Conservation (phyloP, 2,113 vertebrate genomes). For the Ailuropoda melanoleuca region DNA sequence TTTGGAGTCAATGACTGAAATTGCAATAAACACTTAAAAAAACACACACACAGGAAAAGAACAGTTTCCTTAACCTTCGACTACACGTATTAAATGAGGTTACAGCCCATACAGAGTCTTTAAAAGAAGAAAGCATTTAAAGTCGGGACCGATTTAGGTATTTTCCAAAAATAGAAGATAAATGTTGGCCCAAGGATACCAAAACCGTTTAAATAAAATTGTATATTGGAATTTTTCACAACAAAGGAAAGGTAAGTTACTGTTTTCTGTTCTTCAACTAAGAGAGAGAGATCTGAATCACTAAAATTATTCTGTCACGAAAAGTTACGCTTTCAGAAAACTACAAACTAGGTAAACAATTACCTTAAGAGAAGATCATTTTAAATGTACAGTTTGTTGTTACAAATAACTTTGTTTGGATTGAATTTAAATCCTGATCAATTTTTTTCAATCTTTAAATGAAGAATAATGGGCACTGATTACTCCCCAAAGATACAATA, state of each 20-base stretch:
- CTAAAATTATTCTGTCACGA: slow-evolving; percentile 59
- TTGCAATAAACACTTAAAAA: background rate
- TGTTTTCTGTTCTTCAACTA: slow-evolving; percentile 33
- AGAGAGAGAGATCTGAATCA: background rate
- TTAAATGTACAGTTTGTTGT: slow-evolving; percentile 19
- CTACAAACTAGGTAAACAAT: background rate
- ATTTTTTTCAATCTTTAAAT: slow-evolving; percentile 57
- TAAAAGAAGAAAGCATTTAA: slow-evolving; percentile 42
- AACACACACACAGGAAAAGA: background rate
- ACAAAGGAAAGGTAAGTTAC: slow-evolving; percentile 68
- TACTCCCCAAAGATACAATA: slow-evolving; percentile 48
- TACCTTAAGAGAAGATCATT: slow-evolving; percentile 18
- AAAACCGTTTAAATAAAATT: slow-evolving; percentile 40
- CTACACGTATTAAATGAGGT: background rate
- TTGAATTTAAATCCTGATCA: slow-evolving; percentile 61
- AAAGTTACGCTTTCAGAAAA: slow-evolving; percentile 69
- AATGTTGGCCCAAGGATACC: background rate
- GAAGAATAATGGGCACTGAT: slow-evolving; percentile 32
- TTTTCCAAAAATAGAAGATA: slow-evolving; percentile 59
- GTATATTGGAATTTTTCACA: background rate
- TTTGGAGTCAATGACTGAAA: slow-evolving; percentile 31
- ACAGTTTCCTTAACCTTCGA: slow-evolving; percentile 37
- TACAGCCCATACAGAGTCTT: slow-evolving; percentile 46
- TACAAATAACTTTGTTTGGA: slow-evolving; percentile 54
- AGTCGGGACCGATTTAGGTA: background rate